These are phyloP conservation scores for Polyergus mexicanus DNA, from an alignment of 1,140 invertebrate species.

Conservation along the genomic window DNA sequence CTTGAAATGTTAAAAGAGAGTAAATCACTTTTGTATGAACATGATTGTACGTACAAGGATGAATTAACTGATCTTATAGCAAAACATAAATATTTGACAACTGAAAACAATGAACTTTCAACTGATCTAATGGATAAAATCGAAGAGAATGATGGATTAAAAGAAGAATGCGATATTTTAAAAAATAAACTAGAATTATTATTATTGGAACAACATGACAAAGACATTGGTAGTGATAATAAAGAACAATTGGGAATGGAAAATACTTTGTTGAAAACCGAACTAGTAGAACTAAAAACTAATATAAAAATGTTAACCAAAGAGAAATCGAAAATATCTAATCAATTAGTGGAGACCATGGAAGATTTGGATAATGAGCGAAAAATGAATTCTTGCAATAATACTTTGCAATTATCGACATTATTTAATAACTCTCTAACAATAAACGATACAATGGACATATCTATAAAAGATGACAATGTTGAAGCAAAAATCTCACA, in stretches of 20 bases:
- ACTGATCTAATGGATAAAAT: conserved; percentile 60
- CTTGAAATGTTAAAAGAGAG: conserved; percentile 71
- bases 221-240: conserved; percentile 6
- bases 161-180: conserved; percentile 32
- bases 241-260: conserved; percentile 44
- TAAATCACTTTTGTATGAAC: conserved; percentile 57
- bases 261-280: conserved; percentile 54
- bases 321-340: conserved; percentile 61
- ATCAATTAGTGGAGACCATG: conserved; percentile 53
- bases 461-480: conserved; percentile 55
- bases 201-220: not conserved
- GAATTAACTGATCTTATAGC: conserved; percentile 52
- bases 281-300: conserved; percentile 61
- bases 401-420: conserved; percentile 14
- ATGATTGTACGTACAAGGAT: conserved; percentile 60
- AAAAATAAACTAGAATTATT: conserved; percentile 42
- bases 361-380: conserved; percentile 57
- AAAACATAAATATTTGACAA: conserved; percentile 41
- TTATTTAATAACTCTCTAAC: conserved; percentile 36
- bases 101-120: conserved; percentile 59
- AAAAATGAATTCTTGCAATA: conserved; percentile 34
- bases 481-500: conserved; percentile 55
- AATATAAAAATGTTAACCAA: conserved; percentile 50
- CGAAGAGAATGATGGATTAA: conserved; percentile 60
- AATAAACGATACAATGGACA: conserved; percentile 63